Conservation (phyloP, 1,140 invertebrate genomes). For the Sogatella furcifera region DNA sequence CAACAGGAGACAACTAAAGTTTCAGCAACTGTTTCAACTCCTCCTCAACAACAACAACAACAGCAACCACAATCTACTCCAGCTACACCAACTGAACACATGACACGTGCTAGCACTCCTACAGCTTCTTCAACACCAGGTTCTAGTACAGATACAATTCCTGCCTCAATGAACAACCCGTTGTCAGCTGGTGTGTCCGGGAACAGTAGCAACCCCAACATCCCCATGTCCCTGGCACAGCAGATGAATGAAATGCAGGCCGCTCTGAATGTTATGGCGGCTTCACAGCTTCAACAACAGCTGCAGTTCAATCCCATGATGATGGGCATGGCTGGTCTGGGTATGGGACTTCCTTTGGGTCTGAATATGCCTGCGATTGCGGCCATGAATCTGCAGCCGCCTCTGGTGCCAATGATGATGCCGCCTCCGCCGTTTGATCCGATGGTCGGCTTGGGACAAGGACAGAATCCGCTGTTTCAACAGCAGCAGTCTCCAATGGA, state of each 20-base stretch:
- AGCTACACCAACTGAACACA: constrained; percentile 38
- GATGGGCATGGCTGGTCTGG: constrained; percentile 49
- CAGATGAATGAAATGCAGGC: constrained; percentile 78
- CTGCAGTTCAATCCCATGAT: constrained; percentile 71
- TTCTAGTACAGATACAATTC: constrained; percentile 45
- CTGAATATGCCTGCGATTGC: constrained; percentile 71
- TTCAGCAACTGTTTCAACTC: constrained; percentile 8
- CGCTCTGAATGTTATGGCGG: constrained; percentile 71
- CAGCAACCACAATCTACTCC: constrained; percentile 16
- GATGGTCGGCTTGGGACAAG: constrained; percentile 41
- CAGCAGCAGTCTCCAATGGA: constrained; percentile 28
- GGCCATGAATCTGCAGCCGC: constrained; percentile 79
- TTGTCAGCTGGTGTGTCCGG: constrained; percentile 25
- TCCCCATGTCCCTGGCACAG: constrained; percentile 53
- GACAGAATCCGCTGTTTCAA: constrained; percentile 26
- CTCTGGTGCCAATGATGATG: constrained; percentile 82
- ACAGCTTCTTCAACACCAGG: constrained; percentile 47
- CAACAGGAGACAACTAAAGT: background rate
- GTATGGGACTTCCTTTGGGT: constrained; percentile 71
- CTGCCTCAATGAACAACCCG: constrained; percentile 36
- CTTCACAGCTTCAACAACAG: constrained; percentile 70
- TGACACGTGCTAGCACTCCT: constrained; percentile 43
- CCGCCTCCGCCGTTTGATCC: constrained; percentile 63
- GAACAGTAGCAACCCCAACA: constrained; percentile 16
- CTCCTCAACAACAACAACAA: no score